phyloP scores from a whole-genome alignment of 1,140 invertebrate genomes.

The Trachymyrmex cornetzi region DNA sequence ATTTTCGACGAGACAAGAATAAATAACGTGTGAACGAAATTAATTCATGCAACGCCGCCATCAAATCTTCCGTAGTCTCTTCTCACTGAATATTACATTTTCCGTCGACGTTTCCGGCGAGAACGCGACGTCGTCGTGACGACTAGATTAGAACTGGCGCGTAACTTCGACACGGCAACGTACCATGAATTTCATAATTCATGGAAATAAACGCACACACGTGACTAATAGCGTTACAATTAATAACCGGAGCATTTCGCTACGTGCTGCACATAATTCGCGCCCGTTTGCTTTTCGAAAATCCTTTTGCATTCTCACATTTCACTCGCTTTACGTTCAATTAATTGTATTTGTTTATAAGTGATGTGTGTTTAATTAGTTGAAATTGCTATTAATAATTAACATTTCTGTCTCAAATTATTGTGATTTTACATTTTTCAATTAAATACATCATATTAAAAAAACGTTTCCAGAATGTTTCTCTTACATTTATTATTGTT shows the following conservation, averaged over 20 bases:
- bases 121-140: slow-evolving; percentile 47
- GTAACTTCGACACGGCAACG: slow-evolving; percentile 47
- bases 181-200: slow-evolving; percentile 58
- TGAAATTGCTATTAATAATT: not conserved
- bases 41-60: slow-evolving; percentile 11
- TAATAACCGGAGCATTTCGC: slow-evolving; percentile 47
- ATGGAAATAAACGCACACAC: slow-evolving; percentile 49
- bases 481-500: not conserved
- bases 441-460: not conserved
- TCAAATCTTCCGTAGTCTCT: slow-evolving; percentile 33
- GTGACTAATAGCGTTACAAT: slow-evolving; percentile 52
- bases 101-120: slow-evolving; percentile 16
- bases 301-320: not conserved
- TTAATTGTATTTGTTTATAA: not conserved
- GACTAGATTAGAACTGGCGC: slow-evolving; percentile 45
- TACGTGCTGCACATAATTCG: slow-evolving; percentile 1
- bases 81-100: slow-evolving; percentile 59
- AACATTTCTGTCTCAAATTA: not conserved
- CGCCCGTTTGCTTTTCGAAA: slow-evolving; percentile 4
- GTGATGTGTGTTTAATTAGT: not conserved
- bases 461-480: not conserved
- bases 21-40: slow-evolving; percentile 49
- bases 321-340: not conserved
- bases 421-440: not conserved
- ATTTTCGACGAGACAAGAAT: slow-evolving; percentile 25